Evolutionary conservation across 2,113 vertebrate genomes (phyloP), one percentile per base, ranked within the genome.

Genomic region (Nesogale talazaci): DNA sequence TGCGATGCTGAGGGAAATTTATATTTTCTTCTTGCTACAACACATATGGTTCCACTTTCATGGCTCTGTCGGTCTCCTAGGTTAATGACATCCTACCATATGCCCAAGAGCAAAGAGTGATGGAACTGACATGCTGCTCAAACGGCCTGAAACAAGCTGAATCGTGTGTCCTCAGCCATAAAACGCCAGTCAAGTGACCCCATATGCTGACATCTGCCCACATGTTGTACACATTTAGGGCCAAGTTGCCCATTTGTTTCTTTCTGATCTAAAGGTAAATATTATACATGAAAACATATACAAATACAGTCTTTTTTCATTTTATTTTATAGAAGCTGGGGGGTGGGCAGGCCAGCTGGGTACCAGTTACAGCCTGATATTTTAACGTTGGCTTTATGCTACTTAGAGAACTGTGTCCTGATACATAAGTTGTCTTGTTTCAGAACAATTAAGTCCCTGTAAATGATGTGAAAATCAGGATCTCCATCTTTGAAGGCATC

Each of bases 1-100:
- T 65, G 29, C 57, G 57, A 84, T 29, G 19, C 17, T 40, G 85
- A 46, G 9, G 38, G 57, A 94, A 42, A 93, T 74, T 34, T 97
- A 95, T 97, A 23, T 67, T 97, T 95, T 97, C 56, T 97, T 95
- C 97, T 96, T 78, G 85, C 94, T 86, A 40, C 46, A 42, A 96
- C 88, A 97, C 98, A 98, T 97, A 88, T 98, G 97, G 97, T 98
- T 98, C 97, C 97, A 98, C 97, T 98, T 98, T 97, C 93, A 93
- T 40, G 86, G 93, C 74, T 95, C 96, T 97, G 96, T 72, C 84
- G 70, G 92, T 96, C 95, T 97, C 94, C 94, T 42, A 84, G 97
- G 97, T 97, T 97, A 98, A 98, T 97, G 97, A 97, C 96, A 94
- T 97, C 92, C 88, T 92, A 93, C 97, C 98, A 98, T 96, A 98